Base-by-base conservation (phyloP, 2,797 vertebrate species). In the Astyanax mexicanus region DNA sequence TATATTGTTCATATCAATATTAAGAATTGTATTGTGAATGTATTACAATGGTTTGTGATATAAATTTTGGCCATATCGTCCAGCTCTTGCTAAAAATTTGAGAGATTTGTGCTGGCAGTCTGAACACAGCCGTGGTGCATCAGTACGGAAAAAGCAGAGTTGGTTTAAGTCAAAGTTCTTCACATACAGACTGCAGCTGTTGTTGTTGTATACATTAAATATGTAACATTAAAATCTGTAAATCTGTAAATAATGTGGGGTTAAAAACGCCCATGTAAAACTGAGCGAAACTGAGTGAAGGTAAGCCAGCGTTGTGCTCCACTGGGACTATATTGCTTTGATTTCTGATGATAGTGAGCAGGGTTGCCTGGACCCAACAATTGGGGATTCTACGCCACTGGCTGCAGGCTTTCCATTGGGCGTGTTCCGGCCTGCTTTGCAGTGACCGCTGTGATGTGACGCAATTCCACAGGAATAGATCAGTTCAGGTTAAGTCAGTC, bases 291-390 rank as follows among this genome's bases (percentile, higher is more conserved):
- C n/a, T n/a, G n/a, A 54, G 75, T 74, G 65, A 65, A 68, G 32
- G 67, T 23, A 45, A 67, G 10, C 71, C 64, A 78, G 54, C 52
- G 45, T 65, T 11, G 37, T 72, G 78, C 82, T 83, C 74, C 37
- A 8, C 79, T 82, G 83, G 78, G 0, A 84, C 85, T 92, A 92
- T 92, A 92, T 92, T 93, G 91, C 91, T 93, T 91, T 83, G 60
- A 87, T 88, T 83, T 86, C n/a, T 86, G 81, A 81, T 89, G n/a
- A n/a, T 81, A 90, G 79, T 70, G 83, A 89, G 81, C 79, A 78
- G 72, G 44, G 66, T 52, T 44, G 52, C 54, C 67, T n/a, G 62
- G 60, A 83, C 65, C 64, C 65, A 47, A 57, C n/a, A 72, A 69
- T 49, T 52, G 60, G 55, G 42, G 51, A 57, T 47, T 49, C 55